Evolutionary conservation across 2,888 invertebrate species (phyloP).

Genomic region (Heliconius aoede): DNA sequence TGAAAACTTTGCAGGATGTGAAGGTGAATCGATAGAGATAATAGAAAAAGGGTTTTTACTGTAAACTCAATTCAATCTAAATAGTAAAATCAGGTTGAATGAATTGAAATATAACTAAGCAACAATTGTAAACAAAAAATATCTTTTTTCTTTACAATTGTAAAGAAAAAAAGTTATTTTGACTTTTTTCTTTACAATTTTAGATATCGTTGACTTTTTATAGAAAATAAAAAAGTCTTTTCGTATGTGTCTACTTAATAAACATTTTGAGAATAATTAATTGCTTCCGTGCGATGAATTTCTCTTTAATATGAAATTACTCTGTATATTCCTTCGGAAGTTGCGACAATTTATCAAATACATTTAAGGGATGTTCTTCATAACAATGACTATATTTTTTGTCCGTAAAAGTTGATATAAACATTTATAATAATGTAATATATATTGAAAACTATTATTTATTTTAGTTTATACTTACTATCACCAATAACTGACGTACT

Average conservation of each 20-base stretch:
- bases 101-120: not conserved
- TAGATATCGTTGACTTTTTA: too few species aligned
- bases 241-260: not conserved
- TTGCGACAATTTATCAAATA: not conserved
- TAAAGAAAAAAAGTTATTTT: too few species aligned
- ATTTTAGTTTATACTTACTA: too few species aligned
- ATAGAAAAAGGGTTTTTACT: not conserved
- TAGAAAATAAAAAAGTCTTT: not conserved
- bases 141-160: too few species aligned
- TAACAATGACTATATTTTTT: not conserved
- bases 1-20: slow-evolving; percentile 17
- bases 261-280: not conserved
- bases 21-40: not conserved
- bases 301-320: not conserved
- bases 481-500: too few species aligned
- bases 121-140: too few species aligned
- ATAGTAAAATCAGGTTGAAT: not conserved
- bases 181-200: too few species aligned
- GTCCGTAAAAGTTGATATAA: not conserved
- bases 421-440: too few species aligned
- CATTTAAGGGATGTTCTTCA: not conserved
- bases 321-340: not conserved
- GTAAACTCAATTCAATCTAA: too few species aligned
- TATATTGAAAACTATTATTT: too few species aligned
- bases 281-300: not conserved